Evolutionary conservation across 2,797 vertebrate genomes (phyloP), one percentile per base, ranked within the genome.

Genomic region (Gorsachius magnificus): DNA sequence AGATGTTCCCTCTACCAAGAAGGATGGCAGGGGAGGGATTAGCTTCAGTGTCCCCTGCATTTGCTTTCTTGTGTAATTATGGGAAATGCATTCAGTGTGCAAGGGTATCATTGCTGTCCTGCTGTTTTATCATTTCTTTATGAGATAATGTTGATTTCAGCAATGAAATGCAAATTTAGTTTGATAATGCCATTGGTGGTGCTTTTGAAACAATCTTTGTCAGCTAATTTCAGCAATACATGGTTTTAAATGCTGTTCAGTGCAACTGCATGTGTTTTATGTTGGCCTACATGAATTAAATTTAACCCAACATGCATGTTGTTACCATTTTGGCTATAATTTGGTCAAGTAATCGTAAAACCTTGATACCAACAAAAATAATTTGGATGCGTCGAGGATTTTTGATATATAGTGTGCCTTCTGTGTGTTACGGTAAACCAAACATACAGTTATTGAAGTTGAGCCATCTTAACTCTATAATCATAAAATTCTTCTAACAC

Each of bases 91-190:
- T 94, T 96, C 90, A 89, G n/a, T 93, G 90, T 95, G 78, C 92
- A 58, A 77, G 81, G 86, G 83, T 94, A 90, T 95, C 91, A 89
- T 94, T 95, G 90, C 87, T 94, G 88, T 84, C 95, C 96, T 94
- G 94, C 94, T 96, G 96, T 90, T 96, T 95, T 95, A 94, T 94
- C 90, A 95, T 96, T 96, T 95, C 94, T 95, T 96, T 96, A 96
- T 95, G 90, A 94, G 88, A 93, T 93, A 93, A 90, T 85, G 93
- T 93, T 95, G 94, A 94, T 96, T 95, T 96, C 38, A 2, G 65
- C 94, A 93, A 93, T 95, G 90, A 96, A 96, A 95, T 96, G 95
- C 83, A 96, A 90, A 96, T 95, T 87, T 92, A 89, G 83, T 91
- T 96, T 96, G 75, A 61, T 90, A 95, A 82, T 90, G 70, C 87